Percentiles rank a stretch among this genome's conserved stretches.
phyloP scores from a whole-genome alignment of 2,888 invertebrate species.

The Drosophila atroscutellata region DNA sequence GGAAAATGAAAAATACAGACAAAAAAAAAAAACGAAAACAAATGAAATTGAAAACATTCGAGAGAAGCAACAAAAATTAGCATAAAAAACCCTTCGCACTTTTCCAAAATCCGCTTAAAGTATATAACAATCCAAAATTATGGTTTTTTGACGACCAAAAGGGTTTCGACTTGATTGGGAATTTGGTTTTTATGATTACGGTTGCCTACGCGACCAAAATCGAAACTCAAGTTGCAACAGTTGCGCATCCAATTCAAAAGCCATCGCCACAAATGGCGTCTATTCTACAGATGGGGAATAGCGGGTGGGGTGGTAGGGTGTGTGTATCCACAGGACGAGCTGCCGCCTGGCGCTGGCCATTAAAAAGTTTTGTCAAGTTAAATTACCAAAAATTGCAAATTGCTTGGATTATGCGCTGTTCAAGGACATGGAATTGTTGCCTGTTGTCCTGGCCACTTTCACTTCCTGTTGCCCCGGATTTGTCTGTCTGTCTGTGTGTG shows the following conservation, averaged over 20 bases:
- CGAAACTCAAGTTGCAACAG: conserved; percentile 65
- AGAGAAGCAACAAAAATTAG: conserved; percentile 42
- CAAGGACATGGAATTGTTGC: conserved; percentile 60
- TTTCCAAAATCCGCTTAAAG: conserved; percentile 63
- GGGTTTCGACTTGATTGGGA: conserved; percentile 38
- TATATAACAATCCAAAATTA: conserved; percentile 73
- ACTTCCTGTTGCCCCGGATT: conserved; percentile 60
- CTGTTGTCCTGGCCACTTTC: conserved; percentile 66
- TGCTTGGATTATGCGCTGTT: conserved; percentile 77
- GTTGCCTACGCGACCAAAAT: conserved; percentile 6
- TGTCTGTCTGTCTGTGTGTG: conserved; percentile 15
- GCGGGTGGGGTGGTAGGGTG: background rate
- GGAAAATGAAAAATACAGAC: background rate
- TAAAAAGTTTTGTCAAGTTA: conserved; percentile 81
- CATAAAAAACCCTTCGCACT: conserved; percentile 21
- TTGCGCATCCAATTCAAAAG: conserved; percentile 69
- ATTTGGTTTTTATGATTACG: conserved; percentile 10
- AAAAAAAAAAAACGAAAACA: conserved; percentile 4
- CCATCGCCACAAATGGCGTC: conserved; percentile 65
- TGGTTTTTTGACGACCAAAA: conserved; percentile 60
- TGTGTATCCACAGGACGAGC: conserved; percentile 19
- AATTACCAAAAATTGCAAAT: conserved; percentile 84
- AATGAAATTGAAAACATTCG: conserved; percentile 58
- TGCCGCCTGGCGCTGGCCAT: conserved; percentile 61
- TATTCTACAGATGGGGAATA: background rate